Percentiles rank a stretch among this genome's conserved stretches.
Evolutionary conservation across 2,797 vertebrate genomes (phyloP).

Genomic region (Parotocinclus haroldoi): DNA sequence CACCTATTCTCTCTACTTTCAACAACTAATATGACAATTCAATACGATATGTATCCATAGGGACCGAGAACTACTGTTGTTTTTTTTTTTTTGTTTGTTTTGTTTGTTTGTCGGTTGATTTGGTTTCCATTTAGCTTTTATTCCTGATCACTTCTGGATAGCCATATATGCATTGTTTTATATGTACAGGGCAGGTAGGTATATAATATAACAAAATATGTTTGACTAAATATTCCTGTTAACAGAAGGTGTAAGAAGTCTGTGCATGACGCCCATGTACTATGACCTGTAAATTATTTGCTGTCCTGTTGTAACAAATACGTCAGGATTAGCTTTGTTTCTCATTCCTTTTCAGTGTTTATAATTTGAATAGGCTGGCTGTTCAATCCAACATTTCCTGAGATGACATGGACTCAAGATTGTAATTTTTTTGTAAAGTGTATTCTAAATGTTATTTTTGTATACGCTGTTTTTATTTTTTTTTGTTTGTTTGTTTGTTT

Average conservation of each 20-base stretch:
- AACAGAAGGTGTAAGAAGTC: slow-evolving; percentile 99
- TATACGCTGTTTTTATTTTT: slow-evolving; percentile 67
- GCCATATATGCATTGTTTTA: slow-evolving; percentile 89
- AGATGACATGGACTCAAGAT: slow-evolving; percentile 84
- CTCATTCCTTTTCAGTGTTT: slow-evolving; percentile 55
- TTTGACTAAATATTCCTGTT: slow-evolving; percentile 85
- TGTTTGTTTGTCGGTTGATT: slow-evolving; percentile 46
- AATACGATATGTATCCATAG: slow-evolving; percentile 74
- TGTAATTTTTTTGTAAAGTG: slow-evolving; percentile 97
- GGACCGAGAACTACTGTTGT: slow-evolving; percentile 79
- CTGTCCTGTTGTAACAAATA: slow-evolving; percentile 85
- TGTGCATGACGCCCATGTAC: slow-evolving; percentile 85
- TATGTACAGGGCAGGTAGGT: slow-evolving; percentile 90
- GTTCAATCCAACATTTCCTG: slow-evolving; percentile 67
- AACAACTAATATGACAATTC: slow-evolving; percentile 72
- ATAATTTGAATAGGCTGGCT: slow-evolving; percentile 42
- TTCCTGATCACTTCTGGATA: slow-evolving; percentile 75
- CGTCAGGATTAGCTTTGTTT: slow-evolving; percentile 70
- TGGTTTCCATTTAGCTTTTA: slow-evolving; percentile 41
- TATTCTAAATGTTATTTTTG: slow-evolving; percentile 99
- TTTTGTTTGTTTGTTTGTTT: slow-evolving; percentile 1
- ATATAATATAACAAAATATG: slow-evolving; percentile 86
- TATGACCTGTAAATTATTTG: slow-evolving; percentile 94
- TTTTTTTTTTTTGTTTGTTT: too few species aligned
- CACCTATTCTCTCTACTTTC: slow-evolving; percentile 79